Conservation (phyloP, 2,113 vertebrate species). For the Sula dactylatra region DNA sequence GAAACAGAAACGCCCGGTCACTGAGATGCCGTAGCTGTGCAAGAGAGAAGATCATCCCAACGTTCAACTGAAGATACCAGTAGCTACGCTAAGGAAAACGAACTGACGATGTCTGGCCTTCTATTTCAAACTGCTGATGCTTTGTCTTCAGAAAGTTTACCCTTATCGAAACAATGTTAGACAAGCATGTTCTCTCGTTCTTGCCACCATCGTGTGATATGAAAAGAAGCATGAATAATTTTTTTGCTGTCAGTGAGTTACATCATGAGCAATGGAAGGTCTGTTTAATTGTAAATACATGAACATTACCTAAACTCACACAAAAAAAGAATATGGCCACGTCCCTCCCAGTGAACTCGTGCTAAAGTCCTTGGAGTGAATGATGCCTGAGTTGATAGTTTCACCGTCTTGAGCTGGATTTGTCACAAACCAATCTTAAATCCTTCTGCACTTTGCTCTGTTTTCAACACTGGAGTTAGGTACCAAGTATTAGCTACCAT, state of each 20-base stretch:
- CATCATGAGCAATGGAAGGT: constrained; percentile 74
- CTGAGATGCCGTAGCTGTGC: constrained; percentile 83
- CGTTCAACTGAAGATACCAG: not conserved
- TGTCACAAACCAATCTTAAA: constrained; percentile 39
- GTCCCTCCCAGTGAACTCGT: constrained; percentile 32
- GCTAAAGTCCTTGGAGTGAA: constrained; percentile 45
- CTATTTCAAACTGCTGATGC: constrained; percentile 66
- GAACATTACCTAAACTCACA: constrained; percentile 51
- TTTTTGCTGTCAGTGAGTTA: constrained; percentile 73
- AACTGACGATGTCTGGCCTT: constrained; percentile 50
- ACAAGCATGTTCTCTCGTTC: constrained; percentile 82
- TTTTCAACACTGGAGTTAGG: constrained; percentile 53
- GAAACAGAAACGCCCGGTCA: constrained; percentile 92
- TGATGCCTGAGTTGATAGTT: not conserved
- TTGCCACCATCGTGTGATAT: constrained; percentile 75
- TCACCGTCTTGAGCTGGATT: constrained; percentile 47
- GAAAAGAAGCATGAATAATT: constrained; percentile 84
- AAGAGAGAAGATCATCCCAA: not conserved
- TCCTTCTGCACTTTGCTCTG: constrained; percentile 38
- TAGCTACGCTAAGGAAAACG: constrained; percentile 21
- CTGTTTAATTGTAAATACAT: constrained; percentile 77
- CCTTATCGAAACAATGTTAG: constrained; percentile 69
- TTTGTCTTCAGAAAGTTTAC: constrained; percentile 74
- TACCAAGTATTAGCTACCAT: constrained; percentile 16
- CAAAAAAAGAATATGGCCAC: constrained; percentile 31